Evolutionary conservation across 2,888 invertebrate species (phyloP).

Genomic region (Copidosoma aretas): DNA sequence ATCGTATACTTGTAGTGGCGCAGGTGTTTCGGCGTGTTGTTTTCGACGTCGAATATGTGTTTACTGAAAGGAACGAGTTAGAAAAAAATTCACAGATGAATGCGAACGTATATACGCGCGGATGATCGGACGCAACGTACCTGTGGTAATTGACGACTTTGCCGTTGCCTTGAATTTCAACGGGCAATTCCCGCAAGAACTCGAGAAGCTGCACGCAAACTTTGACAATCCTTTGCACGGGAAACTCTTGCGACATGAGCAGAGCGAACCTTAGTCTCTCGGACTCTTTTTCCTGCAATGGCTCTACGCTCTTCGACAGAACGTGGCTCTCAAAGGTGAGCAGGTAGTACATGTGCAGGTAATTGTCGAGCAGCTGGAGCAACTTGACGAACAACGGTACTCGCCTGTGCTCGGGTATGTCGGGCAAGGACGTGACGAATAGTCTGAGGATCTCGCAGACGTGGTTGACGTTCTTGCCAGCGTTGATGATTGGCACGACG

Average conservation of each 20-base stretch:
- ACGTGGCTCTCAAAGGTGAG: slow-evolving; percentile 77
- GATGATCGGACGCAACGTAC: slow-evolving; percentile 20
- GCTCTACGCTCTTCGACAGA: slow-evolving; percentile 52
- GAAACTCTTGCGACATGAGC: slow-evolving; percentile 72
- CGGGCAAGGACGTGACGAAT: slow-evolving; percentile 88
- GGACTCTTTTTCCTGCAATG: slow-evolving; percentile 60
- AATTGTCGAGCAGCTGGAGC: slow-evolving; percentile 74
- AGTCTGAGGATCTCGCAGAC: slow-evolving; percentile 79
- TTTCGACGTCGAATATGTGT: slow-evolving; percentile 70
- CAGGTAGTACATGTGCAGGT: slow-evolving; percentile 76
- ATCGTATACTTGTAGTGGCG: slow-evolving; percentile 85
- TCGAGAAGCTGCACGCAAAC: slow-evolving; percentile 73
- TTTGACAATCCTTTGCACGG: slow-evolving; percentile 69
- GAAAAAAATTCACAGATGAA: neutral
- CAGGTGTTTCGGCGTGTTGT: slow-evolving; percentile 76
- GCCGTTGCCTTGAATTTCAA: slow-evolving; percentile 66
- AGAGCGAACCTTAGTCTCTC: slow-evolving; percentile 70
- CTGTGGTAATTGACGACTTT: slow-evolving; percentile 38
- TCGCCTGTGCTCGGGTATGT: slow-evolving; percentile 92
- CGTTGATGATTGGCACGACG: slow-evolving; percentile 80
- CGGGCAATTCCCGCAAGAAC: slow-evolving; percentile 73
- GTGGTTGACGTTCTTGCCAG: slow-evolving; percentile 58
- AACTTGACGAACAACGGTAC: slow-evolving; percentile 81
- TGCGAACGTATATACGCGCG: neutral
- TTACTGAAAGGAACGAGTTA: slow-evolving; percentile 40